Evolutionary conservation across 2,797 vertebrate species (phyloP).

Genomic region (Microcaecilia unicolor): DNA sequence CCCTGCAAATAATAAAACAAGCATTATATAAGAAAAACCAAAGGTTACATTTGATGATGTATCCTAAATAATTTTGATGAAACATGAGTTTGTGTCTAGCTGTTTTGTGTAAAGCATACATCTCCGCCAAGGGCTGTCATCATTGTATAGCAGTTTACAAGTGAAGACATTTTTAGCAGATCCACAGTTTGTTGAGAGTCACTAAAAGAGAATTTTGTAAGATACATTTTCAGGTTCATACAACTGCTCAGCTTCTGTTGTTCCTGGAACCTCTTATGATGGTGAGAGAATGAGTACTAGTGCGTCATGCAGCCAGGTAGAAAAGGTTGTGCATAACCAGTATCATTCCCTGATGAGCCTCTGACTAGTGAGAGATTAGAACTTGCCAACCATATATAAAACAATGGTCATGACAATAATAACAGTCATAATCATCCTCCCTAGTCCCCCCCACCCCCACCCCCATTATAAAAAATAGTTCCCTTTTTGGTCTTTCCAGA

Average conservation of each 20-base stretch:
- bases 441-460: too few species aligned
- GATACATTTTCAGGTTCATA: constrained; percentile 59
- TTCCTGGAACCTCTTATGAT: constrained; percentile 40
- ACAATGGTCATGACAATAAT: constrained; percentile 11
- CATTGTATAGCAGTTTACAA: constrained; percentile 44
- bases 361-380: constrained; percentile 19
- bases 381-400: constrained; percentile 19
- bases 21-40: too few species aligned
- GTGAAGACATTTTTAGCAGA: constrained; percentile 45
- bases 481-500: constrained; percentile 31
- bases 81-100: constrained; percentile 21
- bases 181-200: constrained; percentile 45
- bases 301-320: constrained; percentile 24
- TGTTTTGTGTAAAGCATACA: constrained; percentile 29
- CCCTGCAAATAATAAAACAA: too few species aligned
- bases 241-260: constrained; percentile 47
- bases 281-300: constrained; percentile 39
- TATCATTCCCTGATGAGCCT: constrained; percentile 7
- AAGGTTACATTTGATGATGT: too few species aligned
- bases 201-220: constrained; percentile 34
- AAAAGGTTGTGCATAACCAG: constrained; percentile 16
- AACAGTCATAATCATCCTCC: constrained; percentile 21
- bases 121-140: constrained; percentile 35
- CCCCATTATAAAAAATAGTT: constrained; percentile 26
- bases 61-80: constrained; percentile 26